Base-by-base conservation (phyloP, 1,140 invertebrate genomes). In the Cephus cinctus region DNA sequence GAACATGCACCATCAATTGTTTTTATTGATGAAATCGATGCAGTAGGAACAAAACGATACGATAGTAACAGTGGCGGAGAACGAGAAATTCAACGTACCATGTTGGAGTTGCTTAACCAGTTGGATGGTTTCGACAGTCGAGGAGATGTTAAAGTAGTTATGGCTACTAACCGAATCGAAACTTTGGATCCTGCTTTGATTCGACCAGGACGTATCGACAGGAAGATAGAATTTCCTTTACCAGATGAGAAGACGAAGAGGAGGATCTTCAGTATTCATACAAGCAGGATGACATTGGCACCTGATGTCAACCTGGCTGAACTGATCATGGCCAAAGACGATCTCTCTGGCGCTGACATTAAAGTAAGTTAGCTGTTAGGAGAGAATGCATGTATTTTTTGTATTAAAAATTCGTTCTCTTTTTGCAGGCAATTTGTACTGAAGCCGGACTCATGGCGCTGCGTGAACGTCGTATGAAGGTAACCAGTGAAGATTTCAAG, bases 21-120 rank as follows among this genome's bases (percentile, higher is more conserved):
- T 1, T 99, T 99, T 71, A 99, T 99, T 69, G 98, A 99, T 83
- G 98, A 99, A 85, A 99, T 99, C 64, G 98, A 99, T 83, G 98
- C 98, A 50, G 94, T 99, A 23, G 98, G 98, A 40, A 99, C 98
- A 15, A 99, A 99, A 80, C 84, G 95, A 65, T 99, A 99, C 70
- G 98, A 99, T 66, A 98, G 96, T 1, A 99, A 99, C 75, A 99
- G 96, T 57, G 98, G 98, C 32, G 98, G 98, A 53, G 98, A 99
- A 75, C 83, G 98, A 52, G 98, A 99, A 84, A 99, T 99, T 77
- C 98, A 99, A 73, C 84, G 98, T 70, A 99, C 98, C 51, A 99
- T 99, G 98, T 88, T 99, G 76, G 98, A 99, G 74, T 78, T 99
- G 14, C 82, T 99, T 1, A 99, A 99, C 80, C 98, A 99, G 78